Evolutionary conservation across 2,888 invertebrate species (phyloP), one percentile per base, ranked within the genome.

Genomic region (Coenonympha glycerion): DNA sequence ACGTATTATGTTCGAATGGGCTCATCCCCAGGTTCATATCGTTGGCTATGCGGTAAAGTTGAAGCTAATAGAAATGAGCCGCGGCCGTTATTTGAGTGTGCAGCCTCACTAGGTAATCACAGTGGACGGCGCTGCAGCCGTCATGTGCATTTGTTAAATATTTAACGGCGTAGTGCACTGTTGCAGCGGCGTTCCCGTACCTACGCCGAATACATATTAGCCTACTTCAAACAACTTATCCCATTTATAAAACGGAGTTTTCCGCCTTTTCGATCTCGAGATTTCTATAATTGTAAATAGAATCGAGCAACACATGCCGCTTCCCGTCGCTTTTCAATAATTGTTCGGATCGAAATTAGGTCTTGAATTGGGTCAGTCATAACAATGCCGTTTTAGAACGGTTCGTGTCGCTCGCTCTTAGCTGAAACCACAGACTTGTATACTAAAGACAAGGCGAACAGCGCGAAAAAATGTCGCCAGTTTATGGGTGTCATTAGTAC

Each of bases 61-160:
- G 42, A 40, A 46, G 40, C 36, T 47, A 52, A 54, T 52, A 56
- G 49, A 49, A 53, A 52, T 54, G 47, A 55, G 44, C 45, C 9
- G 37, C 36, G 47, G 47, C 44, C 42, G 54, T 52, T 52, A 49
- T 45, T 47, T 52, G 46, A 39, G 37, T 42, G 48, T 50, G 49
- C 36, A 49, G 37, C 16, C 49, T 53, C 42, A 41, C 19, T 55
- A 59, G 60, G 71, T 70, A 73, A 75, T 73, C 71, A 71, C 61
- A 63, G 65, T 63, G 69, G 72, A 63, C 68, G 69, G 64, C 59
- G 57, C 55, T 60, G 50, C 53, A 54, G 55, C 63, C 59, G 62
- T 64, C 64, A 69, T 65, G 66, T 68, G 67, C 68, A 66, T 73
- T 72, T 69, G 70, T 79, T 73, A 74, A 78, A 71, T 80, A 80